Percentiles rank a stretch among this genome's conserved stretches.
Evolutionary conservation across 2,797 vertebrate genomes (phyloP).

Genomic region (Varecia variegata): DNA sequence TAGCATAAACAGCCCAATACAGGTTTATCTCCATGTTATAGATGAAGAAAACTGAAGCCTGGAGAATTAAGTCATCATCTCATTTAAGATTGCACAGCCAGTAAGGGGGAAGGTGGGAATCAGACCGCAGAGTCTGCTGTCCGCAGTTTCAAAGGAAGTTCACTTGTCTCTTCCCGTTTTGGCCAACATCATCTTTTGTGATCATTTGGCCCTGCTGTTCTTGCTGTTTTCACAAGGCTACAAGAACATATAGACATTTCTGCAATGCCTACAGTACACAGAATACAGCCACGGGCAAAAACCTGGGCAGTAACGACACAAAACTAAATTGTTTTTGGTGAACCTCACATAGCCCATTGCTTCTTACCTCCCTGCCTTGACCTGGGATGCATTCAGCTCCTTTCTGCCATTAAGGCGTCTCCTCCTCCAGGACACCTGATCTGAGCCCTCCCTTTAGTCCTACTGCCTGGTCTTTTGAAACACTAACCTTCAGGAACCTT

Average conservation of each 20-base stretch:
- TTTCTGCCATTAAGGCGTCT: neutral
- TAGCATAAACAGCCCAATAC: neutral
- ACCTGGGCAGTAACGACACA: neutral
- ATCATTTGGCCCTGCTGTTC: neutral
- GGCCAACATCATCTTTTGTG: neutral
- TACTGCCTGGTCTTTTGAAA: neutral
- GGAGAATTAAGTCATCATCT: neutral
- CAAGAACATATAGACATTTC: neutral
- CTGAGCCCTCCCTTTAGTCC: neutral
- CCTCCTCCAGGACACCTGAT: neutral
- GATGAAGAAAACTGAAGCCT: neutral
- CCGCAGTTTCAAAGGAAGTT: neutral
- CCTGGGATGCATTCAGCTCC: neutral
- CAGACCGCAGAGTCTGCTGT: neutral
- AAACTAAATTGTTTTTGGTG: neutral
- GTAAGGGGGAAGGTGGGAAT: neutral
- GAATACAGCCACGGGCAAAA: neutral
- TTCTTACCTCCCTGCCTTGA: neutral
- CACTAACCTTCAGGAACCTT: neutral
- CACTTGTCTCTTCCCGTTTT: neutral
- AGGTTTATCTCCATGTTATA: constrained; percentile 9
- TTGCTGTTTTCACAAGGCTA: neutral
- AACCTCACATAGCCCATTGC: neutral
- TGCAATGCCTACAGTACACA: neutral
- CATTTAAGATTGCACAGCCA: neutral